These are phyloP conservation scores for Eupithecia vulgata DNA, from an alignment of 2,888 invertebrate genomes.

Conservation along the genomic window DNA sequence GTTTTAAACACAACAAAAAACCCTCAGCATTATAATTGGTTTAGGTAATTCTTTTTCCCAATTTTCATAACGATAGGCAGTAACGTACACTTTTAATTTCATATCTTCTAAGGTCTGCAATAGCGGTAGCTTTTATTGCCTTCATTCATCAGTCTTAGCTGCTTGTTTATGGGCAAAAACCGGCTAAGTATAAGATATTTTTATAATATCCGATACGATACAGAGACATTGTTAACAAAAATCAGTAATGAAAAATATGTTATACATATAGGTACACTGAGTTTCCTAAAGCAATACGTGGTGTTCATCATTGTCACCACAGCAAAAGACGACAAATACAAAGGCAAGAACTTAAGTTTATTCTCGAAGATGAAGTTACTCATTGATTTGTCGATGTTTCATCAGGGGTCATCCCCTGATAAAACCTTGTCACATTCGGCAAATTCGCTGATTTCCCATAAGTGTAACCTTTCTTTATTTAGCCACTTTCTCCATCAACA, in stretches of 20 bases:
- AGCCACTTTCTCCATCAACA: too few relatives aligned
- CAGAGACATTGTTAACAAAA: background rate
- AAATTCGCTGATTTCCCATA: background rate
- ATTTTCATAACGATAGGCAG: background rate
- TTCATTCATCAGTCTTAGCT: conserved; percentile 53
- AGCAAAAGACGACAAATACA: background rate
- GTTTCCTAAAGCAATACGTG: background rate
- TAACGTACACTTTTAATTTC: conserved; percentile 46
- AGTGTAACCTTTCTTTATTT: too few relatives aligned
- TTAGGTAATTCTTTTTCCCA: background rate
- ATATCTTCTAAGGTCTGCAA: conserved; percentile 31
- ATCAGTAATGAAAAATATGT: background rate
- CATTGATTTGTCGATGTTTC: too few relatives aligned
- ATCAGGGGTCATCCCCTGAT: background rate
- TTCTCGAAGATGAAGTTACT: too few relatives aligned
- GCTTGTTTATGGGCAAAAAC: conserved; percentile 43
- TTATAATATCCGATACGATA: background rate
- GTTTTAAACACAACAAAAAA: too few relatives aligned
- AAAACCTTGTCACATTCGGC: background rate
- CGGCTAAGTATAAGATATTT: background rate
- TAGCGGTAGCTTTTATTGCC: conserved; percentile 52
- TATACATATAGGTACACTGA: too few relatives aligned
- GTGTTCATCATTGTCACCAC: too few relatives aligned
- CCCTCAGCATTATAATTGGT: background rate
- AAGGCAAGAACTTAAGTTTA: too few relatives aligned